These are phyloP conservation scores for Rhinogobius similis DNA, from an alignment of 2,113 vertebrate species.

Conservation along the genomic window DNA sequence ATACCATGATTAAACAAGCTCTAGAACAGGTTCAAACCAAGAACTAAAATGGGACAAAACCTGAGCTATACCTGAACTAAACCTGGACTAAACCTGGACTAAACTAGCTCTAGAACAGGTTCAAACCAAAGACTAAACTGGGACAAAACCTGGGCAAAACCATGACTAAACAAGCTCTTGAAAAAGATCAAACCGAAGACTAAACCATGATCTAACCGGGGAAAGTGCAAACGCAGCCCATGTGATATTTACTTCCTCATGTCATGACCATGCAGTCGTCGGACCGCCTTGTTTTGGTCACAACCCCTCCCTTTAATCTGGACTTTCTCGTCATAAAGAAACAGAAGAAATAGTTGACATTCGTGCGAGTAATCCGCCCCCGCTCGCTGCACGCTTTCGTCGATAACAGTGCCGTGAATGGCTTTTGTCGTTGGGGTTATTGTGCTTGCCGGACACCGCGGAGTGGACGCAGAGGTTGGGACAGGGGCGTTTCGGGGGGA, in stretches of 20 bases:
- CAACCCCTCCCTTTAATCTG: conserved; percentile 30
- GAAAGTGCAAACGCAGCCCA: not conserved
- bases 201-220: not conserved
- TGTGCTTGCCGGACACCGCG: conserved; percentile 28
- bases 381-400: conserved; percentile 9
- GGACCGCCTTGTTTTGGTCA: conserved; percentile 57
- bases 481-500: conserved; percentile 17
- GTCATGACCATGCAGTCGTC: conserved; percentile 13
- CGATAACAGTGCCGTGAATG: conserved; percentile 37
- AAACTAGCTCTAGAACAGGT: not conserved
- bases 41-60: too few relatives aligned
- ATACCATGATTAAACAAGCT: too few relatives aligned
- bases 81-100: not conserved
- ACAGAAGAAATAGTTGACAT: conserved; percentile 20
- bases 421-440: conserved; percentile 45
- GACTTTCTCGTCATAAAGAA: conserved; percentile 30
- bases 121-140: not conserved
- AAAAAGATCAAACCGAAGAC: not conserved
- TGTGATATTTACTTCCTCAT: conserved; percentile 1
- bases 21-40: too few relatives aligned
- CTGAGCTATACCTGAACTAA: too few relatives aligned
- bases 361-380: conserved; percentile 16
- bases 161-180: too few relatives aligned
- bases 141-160: too few relatives aligned
- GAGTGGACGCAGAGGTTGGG: conserved; percentile 6